Evolutionary conservation across 2,797 vertebrate genomes (phyloP).

Genomic region (Danio kyathit): DNA sequence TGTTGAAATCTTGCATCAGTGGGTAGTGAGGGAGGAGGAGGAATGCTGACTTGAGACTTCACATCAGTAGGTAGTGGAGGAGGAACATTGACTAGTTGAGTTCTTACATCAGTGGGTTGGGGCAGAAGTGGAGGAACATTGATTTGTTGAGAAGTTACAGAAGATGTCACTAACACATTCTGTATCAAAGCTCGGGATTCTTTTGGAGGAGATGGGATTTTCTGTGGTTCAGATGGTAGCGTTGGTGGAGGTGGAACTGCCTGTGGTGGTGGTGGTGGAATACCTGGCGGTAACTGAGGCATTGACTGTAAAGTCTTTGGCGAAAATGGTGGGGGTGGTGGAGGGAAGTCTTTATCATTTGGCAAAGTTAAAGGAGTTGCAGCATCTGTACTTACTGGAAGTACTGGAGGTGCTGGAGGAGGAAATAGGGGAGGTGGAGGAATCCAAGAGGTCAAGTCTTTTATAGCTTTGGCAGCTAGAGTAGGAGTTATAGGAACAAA

Average conservation of each 20-base stretch:
- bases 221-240: conserved; percentile 49
- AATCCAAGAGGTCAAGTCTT: conserved; percentile 76
- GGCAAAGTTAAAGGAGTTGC: conserved; percentile 73
- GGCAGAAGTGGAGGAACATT: neutral
- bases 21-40: neutral
- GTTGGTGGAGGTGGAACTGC: conserved; percentile 27
- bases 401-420: conserved; percentile 76
- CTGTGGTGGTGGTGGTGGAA: conserved; percentile 38
- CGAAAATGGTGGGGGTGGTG: conserved; percentile 74
- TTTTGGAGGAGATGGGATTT: conserved; percentile 56
- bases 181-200: conserved; percentile 52
- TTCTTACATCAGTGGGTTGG: neutral
- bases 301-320: conserved; percentile 38
- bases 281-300: conserved; percentile 24
- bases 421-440: conserved; percentile 77
- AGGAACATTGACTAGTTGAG: neutral
- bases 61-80: neutral
- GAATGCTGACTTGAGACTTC: neutral
- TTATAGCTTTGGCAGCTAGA: conserved; percentile 56
- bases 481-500: conserved; percentile 56
- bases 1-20: conserved; percentile 18
- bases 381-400: conserved; percentile 71
- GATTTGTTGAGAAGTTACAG: conserved; percentile 40
- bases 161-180: conserved; percentile 46
- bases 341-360: conserved; percentile 79